Base-by-base conservation (phyloP, 1,140 invertebrate genomes). In the Eriocheir sinensis region DNA sequence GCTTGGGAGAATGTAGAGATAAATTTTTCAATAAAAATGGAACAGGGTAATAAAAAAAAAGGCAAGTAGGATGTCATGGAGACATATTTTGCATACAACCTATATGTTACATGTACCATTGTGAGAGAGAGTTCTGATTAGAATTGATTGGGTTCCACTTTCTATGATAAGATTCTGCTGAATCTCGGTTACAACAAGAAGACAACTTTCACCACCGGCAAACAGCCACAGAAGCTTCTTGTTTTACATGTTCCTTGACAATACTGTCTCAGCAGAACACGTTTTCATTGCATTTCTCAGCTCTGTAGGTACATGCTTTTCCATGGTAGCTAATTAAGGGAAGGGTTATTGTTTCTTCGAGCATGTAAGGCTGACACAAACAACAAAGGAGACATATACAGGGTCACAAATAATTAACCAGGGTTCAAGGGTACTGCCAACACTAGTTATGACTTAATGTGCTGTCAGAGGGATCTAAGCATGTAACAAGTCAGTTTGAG, bases 401-500 rank as follows among this genome's bases (percentile, higher is more conserved):
- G 60, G 60, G 60, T 2, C 27, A 72, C 60, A 72, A 72, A n/a
- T 72, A 72, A n/a, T 72, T 12, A 72, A 72, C 27, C 9, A 38
- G 90, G 40, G 38, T 40, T 32, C 9, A 38, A 40, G 90, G 44
- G 89, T 6, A 80, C n/a, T n/a, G n/a, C n/a, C n/a, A n/a, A n/a
- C n/a, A n/a, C 38, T 30, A 79, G 60, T 60, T n/a, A 40, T 6
- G n/a, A 53, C 27, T 89, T 30, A 81, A 79, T 4, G 21, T 40
- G 30, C 38, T 60, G 60, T 60, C 80, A 79, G 34, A 81, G 85
- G 92, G 38, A 89, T 81, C 81, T 53, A 91, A 94, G 89, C 89
- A 92, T 83, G 72, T 41, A 83, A 91, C 81, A 85, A 36, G 89
- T 60, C 94, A 94, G 60, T 94, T 83, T n/a, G 40, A 91, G 94